Conservation (phyloP, 2,113 vertebrate genomes). For the Brienomyrus longianalis region DNA sequence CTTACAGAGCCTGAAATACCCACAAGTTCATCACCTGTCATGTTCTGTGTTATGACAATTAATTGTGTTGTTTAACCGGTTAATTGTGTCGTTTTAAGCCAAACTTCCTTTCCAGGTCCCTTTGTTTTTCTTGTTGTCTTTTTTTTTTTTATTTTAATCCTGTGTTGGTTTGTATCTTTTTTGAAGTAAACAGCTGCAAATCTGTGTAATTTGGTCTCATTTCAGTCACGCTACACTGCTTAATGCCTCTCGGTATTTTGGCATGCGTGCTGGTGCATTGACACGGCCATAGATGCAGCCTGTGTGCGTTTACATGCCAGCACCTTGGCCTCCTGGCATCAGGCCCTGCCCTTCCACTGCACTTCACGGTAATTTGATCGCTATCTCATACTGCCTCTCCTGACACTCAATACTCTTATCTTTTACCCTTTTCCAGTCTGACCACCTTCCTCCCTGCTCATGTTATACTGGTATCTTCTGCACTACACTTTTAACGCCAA, state of each 20-base stretch:
- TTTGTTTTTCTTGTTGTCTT: background rate
- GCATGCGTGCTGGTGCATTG: background rate
- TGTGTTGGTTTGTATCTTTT: background rate
- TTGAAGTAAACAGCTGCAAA: constrained; percentile 10
- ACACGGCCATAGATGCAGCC: background rate
- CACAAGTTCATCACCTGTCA: background rate
- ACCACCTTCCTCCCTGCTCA: constrained; percentile 26
- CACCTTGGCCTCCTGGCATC: background rate
- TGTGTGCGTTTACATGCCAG: background rate
- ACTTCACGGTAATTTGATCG: constrained; percentile 48
- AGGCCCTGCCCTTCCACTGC: background rate
- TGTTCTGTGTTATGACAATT: background rate
- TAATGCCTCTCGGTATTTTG: background rate
- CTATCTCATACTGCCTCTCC: constrained; percentile 20
- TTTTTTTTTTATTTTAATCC: background rate
- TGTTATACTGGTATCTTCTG: background rate
- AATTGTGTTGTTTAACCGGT: background rate
- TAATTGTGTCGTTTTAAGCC: background rate
- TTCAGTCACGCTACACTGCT: background rate
- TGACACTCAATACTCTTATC: constrained; percentile 60
- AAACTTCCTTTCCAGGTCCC: background rate
- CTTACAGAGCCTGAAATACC: background rate
- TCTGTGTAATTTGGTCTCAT: background rate
- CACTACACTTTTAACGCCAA: background rate
- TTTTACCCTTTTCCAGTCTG: constrained; percentile 57